Evolutionary conservation across 2,888 invertebrate genomes (phyloP), one percentile per base, ranked within the genome.

Genomic region (Cantharis flavilabris): DNA sequence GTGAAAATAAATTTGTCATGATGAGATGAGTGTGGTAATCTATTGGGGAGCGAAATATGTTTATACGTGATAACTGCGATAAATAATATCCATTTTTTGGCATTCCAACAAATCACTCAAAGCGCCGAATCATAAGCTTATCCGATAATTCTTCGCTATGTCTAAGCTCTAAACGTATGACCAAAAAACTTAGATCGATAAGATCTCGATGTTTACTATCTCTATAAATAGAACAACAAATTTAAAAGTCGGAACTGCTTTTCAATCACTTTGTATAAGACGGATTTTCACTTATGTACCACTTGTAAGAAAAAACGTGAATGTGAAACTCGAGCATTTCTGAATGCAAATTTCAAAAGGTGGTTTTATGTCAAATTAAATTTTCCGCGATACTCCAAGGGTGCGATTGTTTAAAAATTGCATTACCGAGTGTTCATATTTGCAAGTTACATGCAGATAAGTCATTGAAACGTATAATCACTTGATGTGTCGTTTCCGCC

Each of bases 391-490:
- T 49, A 49, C n/a, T 49, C n/a, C n/a, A 49, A 49, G 5, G 5
- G 49, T n/a, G 49, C 49, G n/a, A 49, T 49, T 49, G 49, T 49
- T 49, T n/a, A n/a, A 49, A 49, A 49, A 49, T 49, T 49, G 49
- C n/a, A n/a, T 49, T 49, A 49, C n/a, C n/a, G n/a, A 49, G 49
- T 49, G 49, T 49, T 49, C 49, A 49, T 49, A n/a, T 49, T 49
- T 49, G n/a, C n/a, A 49, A n/a, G n/a, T 49, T 49, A 5, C 23
- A n/a, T 49, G n/a, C 13, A 49, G 49, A 49, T 49, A 49, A 49
- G 49, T n/a, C 49, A 73, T 73, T 73, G 73, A 74, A 74, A 70
- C 23, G 64, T 30, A 70, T 70, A 74, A 74, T 74, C 70, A 70
- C 63, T 70, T 63, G 63, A 33, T 74, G 70, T 65, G 65, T 18